Evolutionary conservation across 2,888 invertebrate genomes (phyloP).

Genomic region (Diarsia mendica): DNA sequence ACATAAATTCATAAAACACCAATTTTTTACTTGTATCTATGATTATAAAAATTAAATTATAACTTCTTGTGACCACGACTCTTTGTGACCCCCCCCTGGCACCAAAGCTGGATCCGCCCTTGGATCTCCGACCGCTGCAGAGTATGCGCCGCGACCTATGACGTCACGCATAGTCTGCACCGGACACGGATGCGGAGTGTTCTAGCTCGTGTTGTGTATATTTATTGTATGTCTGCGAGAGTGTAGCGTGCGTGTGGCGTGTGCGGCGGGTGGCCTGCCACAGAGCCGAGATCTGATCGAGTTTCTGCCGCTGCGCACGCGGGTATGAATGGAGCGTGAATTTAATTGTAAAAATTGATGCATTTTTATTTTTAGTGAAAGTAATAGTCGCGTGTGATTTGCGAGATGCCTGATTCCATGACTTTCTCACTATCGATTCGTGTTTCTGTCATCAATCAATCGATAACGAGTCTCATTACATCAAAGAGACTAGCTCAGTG

Average conservation of each 20-base stretch:
- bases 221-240: constrained; percentile 79
- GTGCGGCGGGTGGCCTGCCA: constrained; percentile 74
- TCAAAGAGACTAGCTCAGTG: constrained; percentile 85
- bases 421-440: constrained; percentile 71
- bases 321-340: constrained; percentile 64
- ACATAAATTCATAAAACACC: too few relatives aligned
- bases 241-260: constrained; percentile 67
- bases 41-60: too few relatives aligned
- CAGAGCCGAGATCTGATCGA: constrained; percentile 76
- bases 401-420: constrained; percentile 72
- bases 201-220: constrained; percentile 86
- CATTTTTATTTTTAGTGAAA: constrained; percentile 86
- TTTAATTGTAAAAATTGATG: constrained; percentile 83
- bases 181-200: constrained; percentile 79
- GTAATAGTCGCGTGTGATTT: constrained; percentile 75
- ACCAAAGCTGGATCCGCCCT: too few relatives aligned
- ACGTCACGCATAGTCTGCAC: constrained; percentile 68
- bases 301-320: constrained; percentile 75
- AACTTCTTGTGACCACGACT: too few relatives aligned
- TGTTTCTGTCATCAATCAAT: constrained; percentile 63
- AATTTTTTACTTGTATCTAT: too few relatives aligned
- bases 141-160: constrained; percentile 63
- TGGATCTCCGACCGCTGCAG: constrained; percentile 81
- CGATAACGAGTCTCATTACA: constrained; percentile 75
- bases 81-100: too few relatives aligned